Evolutionary conservation across 2,888 invertebrate genomes (phyloP).

Genomic region (Orchestes rusci): DNA sequence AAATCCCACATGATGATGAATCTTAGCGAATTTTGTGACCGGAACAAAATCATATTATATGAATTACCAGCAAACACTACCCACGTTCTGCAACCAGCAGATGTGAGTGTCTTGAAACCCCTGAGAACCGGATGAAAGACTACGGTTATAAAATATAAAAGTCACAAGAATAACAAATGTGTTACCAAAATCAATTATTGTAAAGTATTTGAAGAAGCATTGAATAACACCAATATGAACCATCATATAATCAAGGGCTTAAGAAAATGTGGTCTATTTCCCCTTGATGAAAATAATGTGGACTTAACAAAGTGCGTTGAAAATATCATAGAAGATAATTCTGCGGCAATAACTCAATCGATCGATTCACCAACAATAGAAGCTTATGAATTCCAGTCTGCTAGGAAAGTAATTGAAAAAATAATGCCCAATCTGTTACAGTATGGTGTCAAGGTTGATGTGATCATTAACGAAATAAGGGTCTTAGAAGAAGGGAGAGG

Average conservation of each 20-base stretch:
- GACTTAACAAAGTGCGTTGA: not conserved
- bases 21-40: not conserved
- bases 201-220: not conserved
- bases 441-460: slow-evolving; percentile 1
- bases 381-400: not conserved
- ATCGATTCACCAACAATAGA: no score
- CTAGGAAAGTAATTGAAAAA: not conserved
- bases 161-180: slow-evolving; percentile 10
- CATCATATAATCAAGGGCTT: not conserved
- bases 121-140: not conserved
- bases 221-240: not conserved
- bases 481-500: not conserved
- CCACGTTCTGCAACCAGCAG: slow-evolving; percentile 26
- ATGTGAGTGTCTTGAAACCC: slow-evolving; percentile 28
- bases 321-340: not conserved
- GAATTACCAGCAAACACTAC: not conserved
- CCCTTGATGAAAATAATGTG: not conserved
- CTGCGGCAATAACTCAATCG: not conserved
- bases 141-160: not conserved
- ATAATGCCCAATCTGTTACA: not conserved
- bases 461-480: not conserved
- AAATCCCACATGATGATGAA: not conserved
- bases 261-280: not conserved
- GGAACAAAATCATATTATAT: not conserved
- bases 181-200: slow-evolving; percentile 6